Conservation (phyloP, 2,113 vertebrate genomes). For the Malurus cyaneus region DNA sequence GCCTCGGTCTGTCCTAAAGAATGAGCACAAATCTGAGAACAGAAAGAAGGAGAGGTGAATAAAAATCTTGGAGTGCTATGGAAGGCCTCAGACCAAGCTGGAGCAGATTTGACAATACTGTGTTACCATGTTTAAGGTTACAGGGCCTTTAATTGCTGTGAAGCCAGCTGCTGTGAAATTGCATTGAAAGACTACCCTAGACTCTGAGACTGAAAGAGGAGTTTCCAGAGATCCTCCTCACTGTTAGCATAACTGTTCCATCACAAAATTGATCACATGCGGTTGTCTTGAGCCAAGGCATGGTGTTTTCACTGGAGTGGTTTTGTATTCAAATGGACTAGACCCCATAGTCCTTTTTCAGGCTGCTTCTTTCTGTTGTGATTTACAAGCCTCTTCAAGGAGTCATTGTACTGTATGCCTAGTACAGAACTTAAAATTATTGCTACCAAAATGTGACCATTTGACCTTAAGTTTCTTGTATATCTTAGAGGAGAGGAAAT, state of each 20-base stretch:
- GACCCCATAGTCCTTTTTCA: background rate
- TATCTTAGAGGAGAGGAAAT: background rate
- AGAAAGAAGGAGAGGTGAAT: background rate
- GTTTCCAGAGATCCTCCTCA: background rate
- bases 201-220: background rate
- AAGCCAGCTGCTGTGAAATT: background rate
- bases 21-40: background rate
- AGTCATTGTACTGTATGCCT: background rate
- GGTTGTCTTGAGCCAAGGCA: background rate
- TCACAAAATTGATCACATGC: background rate
- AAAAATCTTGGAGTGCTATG: background rate
- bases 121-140: background rate
- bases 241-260: background rate
- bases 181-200: background rate
- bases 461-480: background rate
- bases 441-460: background rate
- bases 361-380: background rate
- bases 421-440: background rate
- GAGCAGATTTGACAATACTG: background rate
- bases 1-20: background rate
- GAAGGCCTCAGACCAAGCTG: background rate
- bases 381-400: too few relatives aligned
- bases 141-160: background rate
- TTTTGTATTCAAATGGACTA: background rate
- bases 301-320: background rate